phyloP scores from a whole-genome alignment of 2,113 vertebrate genomes.

The Enhydra lutris region DNA sequence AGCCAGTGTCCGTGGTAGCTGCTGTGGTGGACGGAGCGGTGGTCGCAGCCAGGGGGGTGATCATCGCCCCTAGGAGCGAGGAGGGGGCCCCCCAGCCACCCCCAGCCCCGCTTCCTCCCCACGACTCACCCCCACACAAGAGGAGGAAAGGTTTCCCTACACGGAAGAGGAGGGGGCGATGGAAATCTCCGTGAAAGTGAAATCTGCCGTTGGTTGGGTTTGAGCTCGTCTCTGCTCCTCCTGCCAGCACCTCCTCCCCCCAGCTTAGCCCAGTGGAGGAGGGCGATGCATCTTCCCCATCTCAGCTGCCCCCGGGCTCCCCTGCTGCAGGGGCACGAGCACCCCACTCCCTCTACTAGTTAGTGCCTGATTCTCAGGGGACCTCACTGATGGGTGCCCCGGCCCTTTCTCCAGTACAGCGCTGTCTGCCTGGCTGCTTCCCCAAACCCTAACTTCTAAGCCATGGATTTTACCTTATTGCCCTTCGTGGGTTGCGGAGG shows the following conservation, averaged over 20 bases:
- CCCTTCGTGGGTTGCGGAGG: constrained; percentile 19
- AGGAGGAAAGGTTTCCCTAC: constrained; percentile 75
- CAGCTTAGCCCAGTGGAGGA: constrained; percentile 57
- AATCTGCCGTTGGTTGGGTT: not conserved
- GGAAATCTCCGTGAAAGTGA: constrained; percentile 77
- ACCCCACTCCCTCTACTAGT: constrained; percentile 66
- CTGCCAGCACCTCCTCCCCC: constrained; percentile 37
- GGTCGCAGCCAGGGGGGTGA: constrained; percentile 62
- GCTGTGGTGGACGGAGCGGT: constrained; percentile 60
- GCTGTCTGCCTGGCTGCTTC: constrained; percentile 72
- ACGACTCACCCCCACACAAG: constrained; percentile 68
- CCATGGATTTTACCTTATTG: constrained; percentile 60
- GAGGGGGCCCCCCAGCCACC: constrained; percentile 7
- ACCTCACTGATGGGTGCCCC: not conserved
- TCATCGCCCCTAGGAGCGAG: constrained; percentile 22
- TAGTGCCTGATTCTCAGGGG: constrained; percentile 73
- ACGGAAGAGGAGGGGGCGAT: constrained; percentile 77
- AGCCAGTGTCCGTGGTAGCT: constrained; percentile 50
- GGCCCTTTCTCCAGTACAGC: constrained; percentile 60
- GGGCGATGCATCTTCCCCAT: not conserved
- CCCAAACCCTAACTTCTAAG: constrained; percentile 61
- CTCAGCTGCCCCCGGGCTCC: constrained; percentile 51
- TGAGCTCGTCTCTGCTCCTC: not conserved
- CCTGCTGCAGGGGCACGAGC: constrained; percentile 27
- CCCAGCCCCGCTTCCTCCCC: not conserved